These are phyloP conservation scores for Vanessa atalanta DNA, from an alignment of 1,140 invertebrate species.

Conservation along the genomic window DNA sequence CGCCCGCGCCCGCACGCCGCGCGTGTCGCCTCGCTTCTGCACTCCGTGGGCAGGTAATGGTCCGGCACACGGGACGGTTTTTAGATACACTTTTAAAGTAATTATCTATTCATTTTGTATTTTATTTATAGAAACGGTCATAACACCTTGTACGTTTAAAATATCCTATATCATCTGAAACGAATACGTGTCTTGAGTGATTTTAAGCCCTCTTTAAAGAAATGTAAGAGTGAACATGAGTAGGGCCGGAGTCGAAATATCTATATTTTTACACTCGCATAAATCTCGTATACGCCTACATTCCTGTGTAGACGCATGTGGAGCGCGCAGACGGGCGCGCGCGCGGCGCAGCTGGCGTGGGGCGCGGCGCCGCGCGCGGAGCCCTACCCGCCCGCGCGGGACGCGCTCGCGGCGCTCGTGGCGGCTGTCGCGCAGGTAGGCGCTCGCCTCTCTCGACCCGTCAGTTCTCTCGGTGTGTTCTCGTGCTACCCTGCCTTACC, in stretches of 20 bases:
- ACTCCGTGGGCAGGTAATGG: constrained; percentile 47
- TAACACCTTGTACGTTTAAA: too few species aligned
- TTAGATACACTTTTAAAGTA: neutral
- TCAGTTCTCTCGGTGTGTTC: too few species aligned
- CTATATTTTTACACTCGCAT: neutral
- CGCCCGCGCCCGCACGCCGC: constrained; percentile 48
- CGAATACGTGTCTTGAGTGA: too few species aligned
- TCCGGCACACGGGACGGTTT: too few species aligned
- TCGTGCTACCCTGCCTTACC: too few species aligned
- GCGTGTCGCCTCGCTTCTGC: constrained; percentile 46
- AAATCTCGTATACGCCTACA: neutral
- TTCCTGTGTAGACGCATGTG: constrained; percentile 32
- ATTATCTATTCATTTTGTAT: neutral
- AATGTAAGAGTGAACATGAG: too few species aligned
- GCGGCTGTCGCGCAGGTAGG: constrained; percentile 48
- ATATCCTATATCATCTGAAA: too few species aligned
- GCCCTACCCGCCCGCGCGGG: constrained; percentile 42
- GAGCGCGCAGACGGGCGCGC: constrained; percentile 34
- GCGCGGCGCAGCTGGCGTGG: constrained; percentile 42
- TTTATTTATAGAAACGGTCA: too few species aligned
- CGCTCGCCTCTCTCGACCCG: too few species aligned
- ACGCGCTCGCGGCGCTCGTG: constrained; percentile 40
- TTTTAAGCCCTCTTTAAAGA: too few species aligned
- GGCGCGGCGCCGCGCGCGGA: constrained; percentile 18
- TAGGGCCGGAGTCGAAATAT: too few species aligned